Evolutionary conservation across 2,113 vertebrate genomes (phyloP).

Genomic region (Gopherus evgoodei): DNA sequence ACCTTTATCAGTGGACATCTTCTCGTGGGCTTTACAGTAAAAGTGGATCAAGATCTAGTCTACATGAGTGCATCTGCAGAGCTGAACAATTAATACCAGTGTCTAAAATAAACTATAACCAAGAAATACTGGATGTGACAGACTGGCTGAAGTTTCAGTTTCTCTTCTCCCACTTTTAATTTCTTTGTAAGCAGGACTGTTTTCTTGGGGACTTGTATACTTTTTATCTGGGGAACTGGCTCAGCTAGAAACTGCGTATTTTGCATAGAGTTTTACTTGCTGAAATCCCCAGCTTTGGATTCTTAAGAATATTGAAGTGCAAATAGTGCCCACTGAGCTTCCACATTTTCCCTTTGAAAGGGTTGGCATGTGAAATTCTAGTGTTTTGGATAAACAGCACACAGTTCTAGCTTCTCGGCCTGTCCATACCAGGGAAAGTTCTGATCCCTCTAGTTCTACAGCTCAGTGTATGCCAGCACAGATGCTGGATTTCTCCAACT

Average conservation of each 20-base stretch:
- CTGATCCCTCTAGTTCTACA: neutral
- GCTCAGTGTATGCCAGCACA: neutral
- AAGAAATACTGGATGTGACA: neutral
- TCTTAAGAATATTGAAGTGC: fast-evolving
- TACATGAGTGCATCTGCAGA: neutral
- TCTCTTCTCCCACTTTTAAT: neutral
- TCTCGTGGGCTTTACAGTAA: neutral
- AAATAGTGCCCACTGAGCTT: neutral
- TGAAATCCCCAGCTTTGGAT: fast-evolving
- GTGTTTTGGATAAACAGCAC: neutral
- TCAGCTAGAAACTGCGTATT: neutral
- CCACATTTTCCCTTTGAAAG: neutral
- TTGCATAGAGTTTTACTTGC: neutral
- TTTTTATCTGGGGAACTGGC: neutral
- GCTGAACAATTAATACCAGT: neutral
- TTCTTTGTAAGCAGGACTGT: neutral
- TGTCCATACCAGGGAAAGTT: neutral
- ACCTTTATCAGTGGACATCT: neutral
- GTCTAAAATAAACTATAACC: neutral
- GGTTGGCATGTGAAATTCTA: fast-evolving
- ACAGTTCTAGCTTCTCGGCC: neutral
- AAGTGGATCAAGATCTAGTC: neutral
- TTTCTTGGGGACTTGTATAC: neutral
- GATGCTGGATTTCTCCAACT: neutral
- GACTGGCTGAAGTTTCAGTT: neutral